These are phyloP conservation scores for Calameuta pallipes DNA, from an alignment of 2,888 invertebrate genomes.

Conservation along the genomic window DNA sequence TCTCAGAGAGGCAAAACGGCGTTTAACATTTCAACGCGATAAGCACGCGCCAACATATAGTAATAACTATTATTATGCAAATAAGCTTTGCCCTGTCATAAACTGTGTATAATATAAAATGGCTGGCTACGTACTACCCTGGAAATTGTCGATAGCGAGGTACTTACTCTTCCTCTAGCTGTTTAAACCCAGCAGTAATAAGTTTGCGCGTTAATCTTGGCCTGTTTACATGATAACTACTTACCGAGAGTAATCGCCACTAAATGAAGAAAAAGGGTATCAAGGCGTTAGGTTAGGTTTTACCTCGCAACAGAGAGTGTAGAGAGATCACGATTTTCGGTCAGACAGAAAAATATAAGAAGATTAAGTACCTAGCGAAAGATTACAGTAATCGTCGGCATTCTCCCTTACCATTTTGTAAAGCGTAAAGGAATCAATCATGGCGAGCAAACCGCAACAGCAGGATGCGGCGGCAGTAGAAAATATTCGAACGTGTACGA, in stretches of 20 bases:
- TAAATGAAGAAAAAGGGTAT: not conserved
- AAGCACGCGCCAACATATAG: slow-evolving; percentile 24
- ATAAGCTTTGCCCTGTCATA: not conserved
- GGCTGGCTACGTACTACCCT: not conserved
- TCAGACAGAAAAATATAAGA: not conserved
- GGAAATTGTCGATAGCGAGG: not conserved
- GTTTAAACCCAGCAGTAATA: not conserved
- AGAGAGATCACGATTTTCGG: not conserved
- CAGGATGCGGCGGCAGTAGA: slow-evolving; percentile 43
- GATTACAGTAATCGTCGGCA: not conserved
- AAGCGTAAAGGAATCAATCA: slow-evolving; percentile 53
- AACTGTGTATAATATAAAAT: not conserved
- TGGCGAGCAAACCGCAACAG: slow-evolving; percentile 46
- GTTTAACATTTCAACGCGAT: slow-evolving; percentile 11
- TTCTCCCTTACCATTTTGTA: slow-evolving; percentile 48
- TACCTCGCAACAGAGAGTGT: not conserved
- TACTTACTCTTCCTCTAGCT: not conserved
- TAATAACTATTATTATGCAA: slow-evolving; percentile 31
- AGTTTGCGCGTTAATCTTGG: not conserved
- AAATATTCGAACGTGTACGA: slow-evolving; percentile 44
- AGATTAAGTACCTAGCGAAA: not conserved
- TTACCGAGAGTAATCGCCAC: not conserved
- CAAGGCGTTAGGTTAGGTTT: not conserved
- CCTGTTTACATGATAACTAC: not conserved
- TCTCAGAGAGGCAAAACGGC: not conserved